A percentile compares a stretch with the other conserved stretches of the same genome.
These are phyloP conservation scores for Apistogramma diplotaenia DNA, from an alignment of 2,113 vertebrate genomes.

Conservation along the genomic window DNA sequence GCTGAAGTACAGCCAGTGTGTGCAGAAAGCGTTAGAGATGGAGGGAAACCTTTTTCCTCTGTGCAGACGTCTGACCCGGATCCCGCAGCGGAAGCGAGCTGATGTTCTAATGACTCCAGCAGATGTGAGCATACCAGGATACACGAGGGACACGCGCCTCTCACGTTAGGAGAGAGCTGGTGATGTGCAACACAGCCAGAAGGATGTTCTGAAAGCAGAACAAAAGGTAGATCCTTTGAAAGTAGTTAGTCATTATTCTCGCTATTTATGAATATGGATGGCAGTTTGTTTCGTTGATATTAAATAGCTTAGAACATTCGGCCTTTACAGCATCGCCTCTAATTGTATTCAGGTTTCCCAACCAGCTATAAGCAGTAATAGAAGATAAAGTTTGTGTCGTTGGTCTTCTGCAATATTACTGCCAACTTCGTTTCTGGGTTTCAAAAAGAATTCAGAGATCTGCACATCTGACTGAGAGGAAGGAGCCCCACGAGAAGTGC, in stretches of 20 bases:
- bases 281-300: too few relatives aligned
- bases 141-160: constrained; percentile 26
- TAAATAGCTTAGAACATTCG: neutral
- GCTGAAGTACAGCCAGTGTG: neutral
- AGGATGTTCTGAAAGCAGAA: neutral
- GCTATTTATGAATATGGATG: too few relatives aligned
- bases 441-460: neutral
- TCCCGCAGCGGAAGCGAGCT: constrained; percentile 42
- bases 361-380: too few relatives aligned
- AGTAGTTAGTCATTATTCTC: neutral
- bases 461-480: neutral
- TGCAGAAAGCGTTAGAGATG: neutral
- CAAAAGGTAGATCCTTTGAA: neutral
- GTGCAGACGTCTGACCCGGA: constrained; percentile 37
- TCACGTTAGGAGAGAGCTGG: neutral
- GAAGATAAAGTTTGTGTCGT: neutral
- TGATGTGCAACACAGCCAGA: neutral
- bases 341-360: too few relatives aligned
- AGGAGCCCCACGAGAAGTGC: neutral
- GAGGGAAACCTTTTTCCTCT: neutral
- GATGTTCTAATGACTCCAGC: constrained; percentile 43
- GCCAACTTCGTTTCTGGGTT: neutral
- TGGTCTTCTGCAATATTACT: neutral
- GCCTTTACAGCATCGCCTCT: too few relatives aligned
- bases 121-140: constrained; percentile 56